These are phyloP conservation scores for Cichlasoma orientale DNA, from an alignment of 2,797 vertebrate species.

Conservation along the genomic window DNA sequence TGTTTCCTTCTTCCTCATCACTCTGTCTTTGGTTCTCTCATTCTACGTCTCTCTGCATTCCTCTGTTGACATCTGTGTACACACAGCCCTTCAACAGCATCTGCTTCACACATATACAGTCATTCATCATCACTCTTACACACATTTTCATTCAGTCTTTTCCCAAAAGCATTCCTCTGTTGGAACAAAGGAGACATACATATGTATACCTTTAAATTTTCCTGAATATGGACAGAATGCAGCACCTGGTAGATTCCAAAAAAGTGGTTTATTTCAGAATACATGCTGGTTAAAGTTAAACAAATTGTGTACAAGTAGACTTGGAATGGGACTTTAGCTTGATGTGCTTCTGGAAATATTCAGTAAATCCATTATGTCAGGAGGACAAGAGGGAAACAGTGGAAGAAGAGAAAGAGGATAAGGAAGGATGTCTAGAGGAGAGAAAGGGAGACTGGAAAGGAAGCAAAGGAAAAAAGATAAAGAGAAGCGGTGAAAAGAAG, in stretches of 20 bases:
- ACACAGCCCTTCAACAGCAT: conserved; percentile 83
- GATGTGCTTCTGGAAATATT: conserved; percentile 28
- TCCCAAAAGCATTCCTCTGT: conserved; percentile 87
- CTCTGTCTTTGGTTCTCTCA: conserved; percentile 19
- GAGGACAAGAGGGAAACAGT: background rate
- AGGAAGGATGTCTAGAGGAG: background rate
- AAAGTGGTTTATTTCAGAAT: background rate
- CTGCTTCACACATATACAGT: conserved; percentile 80
- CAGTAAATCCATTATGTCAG: conserved; percentile 37
- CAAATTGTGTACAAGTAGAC: background rate
- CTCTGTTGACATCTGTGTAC: conserved; percentile 85
- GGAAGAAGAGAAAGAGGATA: background rate
- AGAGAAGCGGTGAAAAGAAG: background rate
- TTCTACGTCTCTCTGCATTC: conserved; percentile 34
- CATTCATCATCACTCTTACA: conserved; percentile 71
- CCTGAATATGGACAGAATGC: background rate
- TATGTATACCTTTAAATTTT: conserved; percentile 5
- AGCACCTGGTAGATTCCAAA: background rate
- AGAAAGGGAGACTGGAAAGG: background rate
- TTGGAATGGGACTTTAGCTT: conserved; percentile 29
- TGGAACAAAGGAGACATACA: conserved; percentile 77
- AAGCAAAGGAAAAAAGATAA: background rate
- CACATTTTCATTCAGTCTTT: conserved; percentile 59
- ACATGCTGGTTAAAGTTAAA: background rate
- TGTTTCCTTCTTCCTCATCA: conserved; percentile 55